Evolutionary conservation across 1,140 invertebrate genomes (phyloP).

Genomic region (Chrysomallon squamiferum): DNA sequence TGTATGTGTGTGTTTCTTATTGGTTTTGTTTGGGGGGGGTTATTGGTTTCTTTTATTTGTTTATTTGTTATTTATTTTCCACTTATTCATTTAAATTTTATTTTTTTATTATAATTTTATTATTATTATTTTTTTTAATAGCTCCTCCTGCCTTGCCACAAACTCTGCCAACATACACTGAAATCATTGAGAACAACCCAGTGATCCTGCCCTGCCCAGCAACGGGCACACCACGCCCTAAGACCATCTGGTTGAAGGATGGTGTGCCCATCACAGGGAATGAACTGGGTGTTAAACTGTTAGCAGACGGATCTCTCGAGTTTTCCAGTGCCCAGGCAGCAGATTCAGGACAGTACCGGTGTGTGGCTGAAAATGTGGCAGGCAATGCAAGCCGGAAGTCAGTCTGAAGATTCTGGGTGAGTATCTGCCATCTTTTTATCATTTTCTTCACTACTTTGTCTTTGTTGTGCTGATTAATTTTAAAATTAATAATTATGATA

Average conservation of each 20-base stretch:
- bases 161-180: constrained; percentile 33
- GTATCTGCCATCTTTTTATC: no score
- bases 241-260: constrained; percentile 65
- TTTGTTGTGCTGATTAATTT: background rate
- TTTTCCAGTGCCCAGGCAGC: constrained; percentile 34
- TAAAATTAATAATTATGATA: no score
- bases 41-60: no score
- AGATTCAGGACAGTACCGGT: constrained; percentile 64
- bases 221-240: constrained; percentile 63
- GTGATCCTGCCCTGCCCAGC: constrained; percentile 62
- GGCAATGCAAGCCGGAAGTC: constrained; percentile 58
- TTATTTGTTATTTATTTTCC: no score
- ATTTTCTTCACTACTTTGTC: no score
- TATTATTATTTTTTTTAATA: no score
- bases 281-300: constrained; percentile 27
- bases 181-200: constrained; percentile 49
- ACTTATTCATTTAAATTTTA: no score
- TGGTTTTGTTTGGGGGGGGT: no score
- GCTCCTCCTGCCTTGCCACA: constrained; percentile 41
- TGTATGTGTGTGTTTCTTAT: no score
- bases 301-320: constrained; percentile 49
- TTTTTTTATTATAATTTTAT: no score
- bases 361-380: constrained; percentile 64
- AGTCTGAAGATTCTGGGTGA: constrained; percentile 61
- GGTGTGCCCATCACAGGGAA: constrained; percentile 32